These are phyloP conservation scores for Minunthozetes semirufus DNA, from an alignment of 2,888 invertebrate genomes.

Conservation along the genomic window DNA sequence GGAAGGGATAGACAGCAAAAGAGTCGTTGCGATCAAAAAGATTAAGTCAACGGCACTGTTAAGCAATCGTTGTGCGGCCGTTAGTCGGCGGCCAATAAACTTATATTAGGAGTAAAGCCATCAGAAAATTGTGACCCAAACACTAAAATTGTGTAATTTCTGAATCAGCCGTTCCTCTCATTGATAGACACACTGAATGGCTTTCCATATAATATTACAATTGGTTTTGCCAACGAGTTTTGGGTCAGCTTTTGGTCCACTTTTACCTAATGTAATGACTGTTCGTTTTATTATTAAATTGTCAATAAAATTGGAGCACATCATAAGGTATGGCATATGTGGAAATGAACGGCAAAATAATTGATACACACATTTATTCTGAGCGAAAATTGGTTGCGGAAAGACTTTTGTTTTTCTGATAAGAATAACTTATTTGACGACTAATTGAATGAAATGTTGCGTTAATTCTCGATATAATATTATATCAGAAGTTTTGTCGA, in stretches of 20 bases:
- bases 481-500: neutral
- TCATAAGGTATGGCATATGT: neutral
- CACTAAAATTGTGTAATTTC: neutral
- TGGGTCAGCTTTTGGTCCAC: neutral
- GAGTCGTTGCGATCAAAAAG: slow-evolving; percentile 6
- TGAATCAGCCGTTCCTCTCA: neutral
- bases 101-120: neutral
- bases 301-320: slow-evolving; percentile 9
- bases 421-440: neutral
- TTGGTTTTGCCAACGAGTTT: neutral
- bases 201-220: slow-evolving; percentile 4
- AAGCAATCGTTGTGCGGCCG: neutral
- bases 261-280: neutral
- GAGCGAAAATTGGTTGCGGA: neutral
- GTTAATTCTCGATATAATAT: neutral
- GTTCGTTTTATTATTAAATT: slow-evolving; percentile 14
- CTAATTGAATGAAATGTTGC: neutral
- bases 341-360: neutral
- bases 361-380: no score
- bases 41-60: slow-evolving; percentile 7
- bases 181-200: neutral
- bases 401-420: neutral
- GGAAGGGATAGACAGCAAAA: neutral
- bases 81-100: neutral
- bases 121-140: neutral